Base-by-base conservation (phyloP, 2,888 invertebrate genomes). In the Ichneumoninae sp. region DNA sequence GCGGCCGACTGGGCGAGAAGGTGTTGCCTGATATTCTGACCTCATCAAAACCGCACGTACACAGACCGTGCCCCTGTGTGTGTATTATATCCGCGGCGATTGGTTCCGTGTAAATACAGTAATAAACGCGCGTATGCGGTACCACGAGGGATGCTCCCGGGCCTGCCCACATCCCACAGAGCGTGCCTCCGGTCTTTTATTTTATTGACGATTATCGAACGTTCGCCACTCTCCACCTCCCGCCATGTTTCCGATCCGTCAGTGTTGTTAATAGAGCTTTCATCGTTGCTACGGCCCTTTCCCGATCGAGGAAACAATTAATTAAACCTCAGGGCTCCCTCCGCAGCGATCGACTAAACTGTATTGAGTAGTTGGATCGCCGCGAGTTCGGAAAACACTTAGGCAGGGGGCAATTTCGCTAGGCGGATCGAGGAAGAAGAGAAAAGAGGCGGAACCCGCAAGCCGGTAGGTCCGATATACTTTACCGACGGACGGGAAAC, bases 201-300 rank as follows among this genome's bases (percentile, higher is more conserved):
- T 70, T 76, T 66, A 71, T 70, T 70, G 52, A 76, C 81, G 81
- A 81, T 81, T 81, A 81, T 81, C 81, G 73, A 68, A 44, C 66
- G 13, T 52, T 81, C 68, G 52, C 47, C 57, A 50, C 68, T 44
- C 13, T 26, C 66, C 63, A 1, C 80, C 50, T 57, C 8, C 40
- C 40, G 40, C 40, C 40, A 10, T 40, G 19, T 52, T 33, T 22
- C 13, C 22, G 54, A 13, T 44, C 44, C 57, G 26, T 36, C 54
- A 47, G 30, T 22, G 16, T 7, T 1, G 47, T 47, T 22, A 6
- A 50, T 50, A 52, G 47, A 19, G 22, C 47, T 44, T 16, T 26
- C 16, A 22, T 47, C 44, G 40, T 26, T 2, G 40, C 57, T 13
- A 26, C 13, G 26, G 13, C 1, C 22, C 19, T 30, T 22, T 47